Evolutionary conservation across 2,888 invertebrate genomes (phyloP), one percentile per base, ranked within the genome.

Genomic region (Acleris laterana): DNA sequence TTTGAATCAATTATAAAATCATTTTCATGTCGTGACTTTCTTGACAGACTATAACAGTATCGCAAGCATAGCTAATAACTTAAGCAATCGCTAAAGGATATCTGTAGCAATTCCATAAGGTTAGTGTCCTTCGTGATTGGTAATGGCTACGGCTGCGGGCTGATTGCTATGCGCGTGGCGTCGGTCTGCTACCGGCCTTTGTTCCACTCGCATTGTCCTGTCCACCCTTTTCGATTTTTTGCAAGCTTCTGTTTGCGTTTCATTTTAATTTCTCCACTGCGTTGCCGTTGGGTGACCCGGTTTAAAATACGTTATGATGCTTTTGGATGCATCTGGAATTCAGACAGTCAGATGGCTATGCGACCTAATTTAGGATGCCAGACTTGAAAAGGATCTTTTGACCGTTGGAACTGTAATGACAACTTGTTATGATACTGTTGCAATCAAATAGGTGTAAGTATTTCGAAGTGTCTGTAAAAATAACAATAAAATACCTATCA

Each of bases 151-250:
- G 68, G 62, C 62, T 72, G 72, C 74, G 71, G 73, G 74, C 81
- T 88, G 88, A 90, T 91, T 91, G 83, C 83, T 89, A 91, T 91
- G 89, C 91, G 78, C 77, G 77, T 74, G 83, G 77, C 80, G 80
- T 76, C 78, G 76, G 75, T 78, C 79, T 77, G 75, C 74, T 77
- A 75, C 71, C 79, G 79, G 80, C 83, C 85, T 77, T 90, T 90
- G 90, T 90, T 88, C 83, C 67, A 71, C 77, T 79, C 78, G 78
- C 82, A 90, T 91, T 91, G 91, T 91, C 84, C 82, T 73, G 74
- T 77, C 81, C 76, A 75, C 79, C 80, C 83, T 83, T 78, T 81
- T 78, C 77, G 78, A 80, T 88, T 87, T 84, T 83, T 83, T 79
- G 81, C 70, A 69, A 64, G 53, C 68, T 51, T 44, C 58, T 65